Conservation (phyloP, 92 coral and sea anemone genomes). For the Montipora capitata region DNA sequence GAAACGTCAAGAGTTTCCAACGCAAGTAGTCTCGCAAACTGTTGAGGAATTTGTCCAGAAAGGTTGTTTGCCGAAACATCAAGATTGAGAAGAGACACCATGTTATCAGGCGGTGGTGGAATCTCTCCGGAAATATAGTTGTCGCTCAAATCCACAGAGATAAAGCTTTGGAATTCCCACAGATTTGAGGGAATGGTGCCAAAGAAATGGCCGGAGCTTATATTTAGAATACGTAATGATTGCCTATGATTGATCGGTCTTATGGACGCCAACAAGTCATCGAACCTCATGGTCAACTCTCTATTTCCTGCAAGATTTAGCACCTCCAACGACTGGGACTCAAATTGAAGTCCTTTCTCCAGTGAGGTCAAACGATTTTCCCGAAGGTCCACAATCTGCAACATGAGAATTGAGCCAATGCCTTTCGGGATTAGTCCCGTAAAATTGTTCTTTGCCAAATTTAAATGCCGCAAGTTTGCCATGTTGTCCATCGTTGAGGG, state of each 20-base stretch:
- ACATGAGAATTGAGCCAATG: constrained; percentile 53
- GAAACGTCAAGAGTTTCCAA: constrained; percentile 77
- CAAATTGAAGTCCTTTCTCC: constrained; percentile 61
- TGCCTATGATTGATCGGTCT: constrained; percentile 10
- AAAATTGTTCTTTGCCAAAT: constrained; percentile 17
- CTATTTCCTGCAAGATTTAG: constrained; percentile 63
- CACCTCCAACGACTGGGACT: constrained; percentile 63
- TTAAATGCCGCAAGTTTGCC: too few species aligned
- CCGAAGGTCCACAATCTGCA: constrained; percentile 74
- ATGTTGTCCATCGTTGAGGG: constrained; percentile 66
- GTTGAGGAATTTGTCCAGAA: constrained; percentile 72
- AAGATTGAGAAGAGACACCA: constrained; percentile 54
- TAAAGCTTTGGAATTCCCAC: constrained; percentile 78
- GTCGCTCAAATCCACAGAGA: constrained; percentile 57
- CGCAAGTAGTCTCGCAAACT: constrained; percentile 61
- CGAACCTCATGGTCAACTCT: constrained; percentile 44
- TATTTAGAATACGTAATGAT: constrained; percentile 74
- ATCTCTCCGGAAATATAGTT: constrained; percentile 62
- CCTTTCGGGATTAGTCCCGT: constrained; percentile 65
- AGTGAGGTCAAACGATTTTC: constrained; percentile 55
- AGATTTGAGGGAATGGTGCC: constrained; percentile 71
- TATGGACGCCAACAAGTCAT: constrained; percentile 40
- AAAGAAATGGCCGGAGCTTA: constrained; percentile 58
- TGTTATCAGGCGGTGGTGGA: constrained; percentile 57
- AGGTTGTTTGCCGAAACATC: constrained; percentile 75